Evolutionary conservation across 1,140 invertebrate genomes (phyloP).

Genomic region (Drosophila ogumai): DNA sequence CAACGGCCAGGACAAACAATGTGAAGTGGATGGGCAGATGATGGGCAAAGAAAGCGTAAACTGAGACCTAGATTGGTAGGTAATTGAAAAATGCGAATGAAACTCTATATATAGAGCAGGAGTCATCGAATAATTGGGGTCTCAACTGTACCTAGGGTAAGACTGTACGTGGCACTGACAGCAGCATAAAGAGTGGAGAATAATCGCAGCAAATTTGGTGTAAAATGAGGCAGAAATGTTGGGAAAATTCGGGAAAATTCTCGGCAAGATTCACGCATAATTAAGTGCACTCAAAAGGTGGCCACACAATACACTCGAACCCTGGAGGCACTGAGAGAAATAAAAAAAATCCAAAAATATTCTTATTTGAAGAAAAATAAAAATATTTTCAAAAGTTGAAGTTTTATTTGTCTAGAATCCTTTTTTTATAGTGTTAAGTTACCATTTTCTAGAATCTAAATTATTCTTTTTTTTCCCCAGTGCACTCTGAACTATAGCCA

Average conservation of each 20-base stretch:
- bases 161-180: slow-evolving; percentile 61
- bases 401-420: too few species aligned
- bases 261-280: slow-evolving; percentile 71
- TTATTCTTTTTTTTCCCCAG: not conserved
- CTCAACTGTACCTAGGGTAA: slow-evolving; percentile 54
- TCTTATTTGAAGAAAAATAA: rapidly evolving
- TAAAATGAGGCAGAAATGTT: slow-evolving; percentile 67
- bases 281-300: slow-evolving; percentile 79
- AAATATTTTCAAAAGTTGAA: not conserved
- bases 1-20: slow-evolving; percentile 60
- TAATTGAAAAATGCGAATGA: slow-evolving; percentile 75
- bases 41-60: slow-evolving; percentile 44
- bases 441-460: not conserved
- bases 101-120: slow-evolving; percentile 46
- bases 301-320: slow-evolving; percentile 16
- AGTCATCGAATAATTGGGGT: slow-evolving; percentile 33
- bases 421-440: not conserved
- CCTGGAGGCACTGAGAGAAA: slow-evolving; percentile 11
- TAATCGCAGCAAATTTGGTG: slow-evolving; percentile 70
- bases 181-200: slow-evolving; percentile 43
- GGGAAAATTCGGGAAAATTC: slow-evolving; percentile 44
- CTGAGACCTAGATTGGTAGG: slow-evolving; percentile 57
- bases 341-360: too few species aligned
- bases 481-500: not conserved
- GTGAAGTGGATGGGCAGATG: slow-evolving; percentile 19